These are phyloP conservation scores for Serranus cabrilla DNA, from an alignment of 2,797 vertebrate genomes.

Conservation along the genomic window DNA sequence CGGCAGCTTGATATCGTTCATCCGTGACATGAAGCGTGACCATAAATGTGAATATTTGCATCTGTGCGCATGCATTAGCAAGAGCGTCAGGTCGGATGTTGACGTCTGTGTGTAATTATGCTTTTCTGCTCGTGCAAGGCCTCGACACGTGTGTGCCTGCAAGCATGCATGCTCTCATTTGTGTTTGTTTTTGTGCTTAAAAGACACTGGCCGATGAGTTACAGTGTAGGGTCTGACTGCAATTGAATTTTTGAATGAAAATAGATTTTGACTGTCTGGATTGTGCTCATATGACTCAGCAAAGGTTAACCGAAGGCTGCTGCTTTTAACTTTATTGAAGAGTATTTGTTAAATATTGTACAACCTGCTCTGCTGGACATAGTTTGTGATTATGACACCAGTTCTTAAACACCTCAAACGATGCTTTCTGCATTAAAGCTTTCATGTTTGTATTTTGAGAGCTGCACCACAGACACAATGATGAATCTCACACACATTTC, in stretches of 20 bases:
- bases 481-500: conserved; percentile 43
- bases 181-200: conserved; percentile 45
- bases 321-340: too few species aligned
- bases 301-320: too few species aligned
- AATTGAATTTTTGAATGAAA: too few species aligned
- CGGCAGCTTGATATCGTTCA: conserved; percentile 50
- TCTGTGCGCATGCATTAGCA: conserved; percentile 27
- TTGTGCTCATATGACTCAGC: too few species aligned
- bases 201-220: conserved; percentile 26
- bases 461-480: conserved; percentile 19
- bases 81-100: conserved; percentile 10
- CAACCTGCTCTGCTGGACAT: too few species aligned
- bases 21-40: conserved; percentile 49
- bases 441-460: conserved; percentile 40
- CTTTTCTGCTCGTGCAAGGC: neutral
- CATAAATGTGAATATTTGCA: conserved; percentile 50
- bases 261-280: too few species aligned
- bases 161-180: neutral
- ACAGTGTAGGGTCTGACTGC: neutral
- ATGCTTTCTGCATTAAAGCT: too few species aligned
- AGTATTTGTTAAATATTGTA: too few species aligned
- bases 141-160: conserved; percentile 10
- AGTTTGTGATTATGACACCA: too few species aligned
- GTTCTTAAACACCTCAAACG: too few species aligned
- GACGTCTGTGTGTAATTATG: conserved; percentile 4